Percentiles rank a stretch among this genome's conserved stretches.
These are phyloP conservation scores for Corella eumyota DNA, from an alignment of 23 tunicate genomes.

Conservation along the genomic window DNA sequence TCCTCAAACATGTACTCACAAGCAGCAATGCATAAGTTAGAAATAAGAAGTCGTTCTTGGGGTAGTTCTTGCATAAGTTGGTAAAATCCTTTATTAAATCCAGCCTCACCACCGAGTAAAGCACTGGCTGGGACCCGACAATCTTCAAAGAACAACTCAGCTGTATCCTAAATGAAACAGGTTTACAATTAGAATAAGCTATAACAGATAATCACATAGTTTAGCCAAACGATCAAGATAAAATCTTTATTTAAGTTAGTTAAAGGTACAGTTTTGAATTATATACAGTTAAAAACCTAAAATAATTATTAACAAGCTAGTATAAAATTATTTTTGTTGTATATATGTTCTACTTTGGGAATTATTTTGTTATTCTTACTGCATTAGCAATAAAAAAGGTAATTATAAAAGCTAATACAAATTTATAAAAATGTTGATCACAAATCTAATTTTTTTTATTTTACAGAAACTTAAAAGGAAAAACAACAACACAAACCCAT, in stretches of 20 bases:
- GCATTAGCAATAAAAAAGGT: no score
- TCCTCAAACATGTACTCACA: conserved; percentile 91
- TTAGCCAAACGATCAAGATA: no score
- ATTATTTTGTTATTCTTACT: no score
- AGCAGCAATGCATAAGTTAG: conserved; percentile 63
- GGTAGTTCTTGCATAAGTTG: conserved; percentile 94
- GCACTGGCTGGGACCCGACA: conserved; percentile 72
- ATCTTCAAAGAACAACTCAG: conserved; percentile 95
- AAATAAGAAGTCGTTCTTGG: conserved; percentile 80
- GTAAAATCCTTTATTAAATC: conserved; percentile 77
- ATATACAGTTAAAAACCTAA: no score
- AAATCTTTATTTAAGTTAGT: no score
- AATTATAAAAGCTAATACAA: neutral
- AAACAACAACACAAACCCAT: no score
- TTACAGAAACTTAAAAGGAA: neutral
- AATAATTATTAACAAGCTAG: no score
- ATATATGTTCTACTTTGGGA: no score
- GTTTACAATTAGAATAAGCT: neutral
- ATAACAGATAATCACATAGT: no score
- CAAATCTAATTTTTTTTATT: conserved; percentile 4
- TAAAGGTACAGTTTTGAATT: no score
- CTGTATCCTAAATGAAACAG: conserved; percentile 60
- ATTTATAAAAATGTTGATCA: neutral
- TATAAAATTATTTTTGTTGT: no score
- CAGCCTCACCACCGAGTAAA: conserved; percentile 87